A percentile compares a stretch with the other conserved stretches of the same genome.
These are phyloP conservation scores for Drosophila busckii DNA, from an alignment of 1,140 invertebrate species.

Conservation along the genomic window DNA sequence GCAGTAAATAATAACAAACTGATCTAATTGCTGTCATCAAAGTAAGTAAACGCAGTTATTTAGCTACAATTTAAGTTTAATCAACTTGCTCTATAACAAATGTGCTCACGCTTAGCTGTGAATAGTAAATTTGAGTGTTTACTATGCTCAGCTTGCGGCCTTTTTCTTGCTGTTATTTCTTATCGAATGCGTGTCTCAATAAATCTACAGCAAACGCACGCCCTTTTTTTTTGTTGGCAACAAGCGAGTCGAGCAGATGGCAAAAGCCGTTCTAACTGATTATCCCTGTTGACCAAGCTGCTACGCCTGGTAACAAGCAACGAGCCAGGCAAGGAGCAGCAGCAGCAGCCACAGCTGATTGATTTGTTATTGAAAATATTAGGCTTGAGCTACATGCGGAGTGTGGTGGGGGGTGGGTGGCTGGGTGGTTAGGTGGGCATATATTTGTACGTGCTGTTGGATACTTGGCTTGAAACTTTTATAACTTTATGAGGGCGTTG, in stretches of 20 bases:
- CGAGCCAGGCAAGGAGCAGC: constrained; percentile 19
- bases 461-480: constrained; percentile 75
- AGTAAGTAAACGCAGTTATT: too few relatives aligned
- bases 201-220: constrained; percentile 64
- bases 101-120: too few relatives aligned
- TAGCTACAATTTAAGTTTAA: too few relatives aligned
- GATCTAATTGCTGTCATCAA: too few relatives aligned
- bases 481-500: constrained; percentile 74
- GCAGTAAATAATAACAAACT: too few relatives aligned
- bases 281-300: constrained; percentile 60
- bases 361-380: constrained; percentile 76
- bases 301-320: neutral
- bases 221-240: too few relatives aligned
- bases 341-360: constrained; percentile 60
- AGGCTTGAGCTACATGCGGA: constrained; percentile 40
- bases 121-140: constrained; percentile 17
- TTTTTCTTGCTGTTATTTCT: constrained; percentile 34
- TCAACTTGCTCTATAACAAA: too few relatives aligned
- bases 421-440: neutral
- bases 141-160: constrained; percentile 6
- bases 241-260: constrained; percentile 1
- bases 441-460: constrained; percentile 64
- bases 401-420: constrained; percentile 3
- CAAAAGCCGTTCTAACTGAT: constrained; percentile 58
- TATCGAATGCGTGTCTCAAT: constrained; percentile 73